Evolutionary conservation across 2,113 vertebrate genomes (phyloP), one percentile per base, ranked within the genome.

Genomic region (Otus sunia): DNA sequence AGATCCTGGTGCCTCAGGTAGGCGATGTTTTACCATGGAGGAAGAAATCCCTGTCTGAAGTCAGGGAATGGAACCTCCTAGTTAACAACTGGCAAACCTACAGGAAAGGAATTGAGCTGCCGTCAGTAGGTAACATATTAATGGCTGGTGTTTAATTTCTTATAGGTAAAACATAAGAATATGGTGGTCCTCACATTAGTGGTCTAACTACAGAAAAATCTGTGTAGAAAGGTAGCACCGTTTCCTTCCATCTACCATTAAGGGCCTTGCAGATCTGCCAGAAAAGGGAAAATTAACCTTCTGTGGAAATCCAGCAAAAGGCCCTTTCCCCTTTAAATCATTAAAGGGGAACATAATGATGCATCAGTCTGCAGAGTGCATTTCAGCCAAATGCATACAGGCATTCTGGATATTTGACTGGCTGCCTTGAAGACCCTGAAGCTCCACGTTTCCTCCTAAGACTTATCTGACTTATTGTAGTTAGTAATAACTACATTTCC

Each of bases 1-100:
- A 95, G 97, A 98, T 98, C 97, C 97, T 41, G 80, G 96, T 97
- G 98, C 95, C 98, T 97, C 97, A 98, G 97, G 98, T 98, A 98
- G 97, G 97, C 68, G 93, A 97, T 92, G 96, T 97, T 98, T 98
- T 96, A 97, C 93, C 94, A 59, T 72, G 95, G 89, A 97, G 97
- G 98, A 96, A 97, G 97, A 97, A 97, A 97, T 87, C 93, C 94
- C 96, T 93, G 96, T 88, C 96, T 97, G 88, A 94, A 93, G 89
- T 63, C 93, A 75, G 95, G 96, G 80, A 96, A 88, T 90, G 94
- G 96, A 96, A 95, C 97, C 79, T 90, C 92, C 80, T 77, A 62
- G 32, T 80, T 96, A 92, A 94, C 43, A 49, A 66, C 92, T 88
- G 90, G 86, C 91, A 81, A 84, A 23, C 39, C 77, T 67, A 67